Evolutionary conservation across 1,140 invertebrate species (phyloP).

Genomic region (Chironomus tepperi): DNA sequence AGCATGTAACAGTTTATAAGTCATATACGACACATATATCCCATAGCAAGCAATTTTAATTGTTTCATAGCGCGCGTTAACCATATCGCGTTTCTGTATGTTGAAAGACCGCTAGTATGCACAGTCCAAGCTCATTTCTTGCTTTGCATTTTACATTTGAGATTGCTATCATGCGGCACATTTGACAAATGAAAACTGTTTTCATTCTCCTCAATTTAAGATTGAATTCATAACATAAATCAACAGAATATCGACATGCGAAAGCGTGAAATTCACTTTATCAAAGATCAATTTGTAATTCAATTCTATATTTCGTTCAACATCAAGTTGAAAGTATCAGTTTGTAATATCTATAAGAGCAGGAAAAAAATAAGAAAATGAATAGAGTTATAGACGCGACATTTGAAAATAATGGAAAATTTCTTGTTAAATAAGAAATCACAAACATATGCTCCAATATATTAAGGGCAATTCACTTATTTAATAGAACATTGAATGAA

Average conservation of each 20-base stretch:
- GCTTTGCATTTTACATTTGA: neutral
- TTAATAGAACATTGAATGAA: neutral
- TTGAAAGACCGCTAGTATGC: neutral
- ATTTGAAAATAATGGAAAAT: too few relatives aligned
- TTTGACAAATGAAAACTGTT: conserved; percentile 14
- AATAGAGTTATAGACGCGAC: neutral
- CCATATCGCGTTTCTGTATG: neutral
- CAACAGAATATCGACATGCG: conserved; percentile 15
- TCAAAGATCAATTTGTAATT: conserved; percentile 23
- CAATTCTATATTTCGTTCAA: neutral
- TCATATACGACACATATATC: too few relatives aligned
- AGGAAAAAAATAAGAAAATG: neutral
- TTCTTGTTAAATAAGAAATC: neutral
- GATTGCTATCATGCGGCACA: conserved; percentile 4
- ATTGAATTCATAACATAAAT: conserved; percentile 22
- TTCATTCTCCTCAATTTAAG: neutral
- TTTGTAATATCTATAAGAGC: too few relatives aligned
- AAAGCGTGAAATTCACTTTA: conserved; percentile 23
- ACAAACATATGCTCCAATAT: neutral
- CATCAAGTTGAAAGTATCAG: too few relatives aligned
- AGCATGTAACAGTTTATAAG: too few relatives aligned
- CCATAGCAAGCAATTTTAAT: neutral
- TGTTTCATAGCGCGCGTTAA: conserved; percentile 5
- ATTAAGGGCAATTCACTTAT: neutral
- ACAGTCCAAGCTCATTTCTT: neutral